Conservation (phyloP, 2,113 vertebrate genomes). For the Hippocampus guttulatus region DNA sequence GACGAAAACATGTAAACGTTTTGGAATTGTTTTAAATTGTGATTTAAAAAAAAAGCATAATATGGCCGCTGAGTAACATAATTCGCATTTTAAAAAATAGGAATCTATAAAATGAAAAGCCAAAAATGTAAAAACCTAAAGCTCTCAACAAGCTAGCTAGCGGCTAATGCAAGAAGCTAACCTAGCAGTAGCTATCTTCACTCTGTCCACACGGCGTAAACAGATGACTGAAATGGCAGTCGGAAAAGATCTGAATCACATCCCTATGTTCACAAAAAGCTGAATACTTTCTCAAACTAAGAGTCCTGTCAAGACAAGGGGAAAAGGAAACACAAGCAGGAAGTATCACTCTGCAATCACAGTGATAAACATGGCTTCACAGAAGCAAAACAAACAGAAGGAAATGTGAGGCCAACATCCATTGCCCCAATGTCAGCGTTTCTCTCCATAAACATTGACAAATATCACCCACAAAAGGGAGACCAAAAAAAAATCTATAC, state of each 20-base stretch:
- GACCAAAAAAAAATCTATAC: constrained; percentile 25
- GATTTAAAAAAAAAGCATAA: no score
- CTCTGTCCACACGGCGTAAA: neutral
- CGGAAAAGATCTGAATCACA: neutral
- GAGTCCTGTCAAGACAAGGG: neutral
- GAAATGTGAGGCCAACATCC: constrained; percentile 2
- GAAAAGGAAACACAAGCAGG: neutral
- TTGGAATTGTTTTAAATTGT: no score
- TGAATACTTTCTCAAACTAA: neutral
- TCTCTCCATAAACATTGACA: constrained; percentile 38
- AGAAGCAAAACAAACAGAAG: constrained; percentile 10
- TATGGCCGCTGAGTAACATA: no score
- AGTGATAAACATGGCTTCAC: neutral
- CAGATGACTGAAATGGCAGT: neutral
- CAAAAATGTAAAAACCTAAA: neutral
- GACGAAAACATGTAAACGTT: no score
- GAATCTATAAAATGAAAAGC: neutral
- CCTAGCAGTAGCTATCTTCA: neutral
- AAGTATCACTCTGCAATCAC: neutral
- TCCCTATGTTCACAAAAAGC: neutral
- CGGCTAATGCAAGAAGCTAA: neutral
- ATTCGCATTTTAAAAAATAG: no score
- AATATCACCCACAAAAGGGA: constrained; percentile 28
- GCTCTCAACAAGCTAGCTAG: neutral
- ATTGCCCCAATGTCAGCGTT: constrained; percentile 36